phyloP scores from a whole-genome alignment of 2,888 invertebrate species.

The Phrixothrix hirtus region DNA sequence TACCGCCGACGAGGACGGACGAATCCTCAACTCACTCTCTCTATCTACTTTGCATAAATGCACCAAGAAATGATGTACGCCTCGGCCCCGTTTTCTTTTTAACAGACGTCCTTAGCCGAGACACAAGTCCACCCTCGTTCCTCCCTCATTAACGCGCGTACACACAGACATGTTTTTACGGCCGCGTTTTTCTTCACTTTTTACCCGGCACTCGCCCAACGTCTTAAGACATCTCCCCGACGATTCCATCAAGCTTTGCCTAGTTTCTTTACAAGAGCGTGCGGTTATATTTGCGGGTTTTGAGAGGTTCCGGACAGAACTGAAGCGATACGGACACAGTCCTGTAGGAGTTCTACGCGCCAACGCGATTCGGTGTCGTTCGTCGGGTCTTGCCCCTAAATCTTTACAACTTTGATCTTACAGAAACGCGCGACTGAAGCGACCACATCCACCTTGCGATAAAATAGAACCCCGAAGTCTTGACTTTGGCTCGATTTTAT shows the following conservation, averaged over 20 bases:
- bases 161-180: conserved; percentile 40
- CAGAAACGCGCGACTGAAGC: conserved; percentile 13
- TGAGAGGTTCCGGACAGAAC: conserved; percentile 35
- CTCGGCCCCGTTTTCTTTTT: conserved; percentile 48
- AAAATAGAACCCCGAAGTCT: conserved; percentile 15
- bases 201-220: conserved; percentile 33
- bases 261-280: conserved; percentile 29
- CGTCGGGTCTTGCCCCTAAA: conserved; percentile 31
- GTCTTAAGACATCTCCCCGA: conserved; percentile 28
- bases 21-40: conserved; percentile 45
- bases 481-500: conserved; percentile 11
- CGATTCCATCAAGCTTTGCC: no score
- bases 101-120: conserved; percentile 53
- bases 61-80: conserved; percentile 49
- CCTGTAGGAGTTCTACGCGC: conserved; percentile 37
- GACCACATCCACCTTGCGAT: conserved; percentile 22
- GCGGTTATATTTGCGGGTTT: conserved; percentile 33
- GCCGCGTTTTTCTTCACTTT: conserved; percentile 32
- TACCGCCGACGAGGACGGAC: conserved; percentile 50
- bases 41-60: conserved; percentile 57
- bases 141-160: conserved; percentile 30
- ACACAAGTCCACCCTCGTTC: conserved; percentile 19
- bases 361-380: conserved; percentile 38
- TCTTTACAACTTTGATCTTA: conserved; percentile 21
- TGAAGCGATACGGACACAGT: conserved; percentile 32